Evolutionary conservation across 2,888 invertebrate genomes (phyloP).

Genomic region (Drosophila antonietae): DNA sequence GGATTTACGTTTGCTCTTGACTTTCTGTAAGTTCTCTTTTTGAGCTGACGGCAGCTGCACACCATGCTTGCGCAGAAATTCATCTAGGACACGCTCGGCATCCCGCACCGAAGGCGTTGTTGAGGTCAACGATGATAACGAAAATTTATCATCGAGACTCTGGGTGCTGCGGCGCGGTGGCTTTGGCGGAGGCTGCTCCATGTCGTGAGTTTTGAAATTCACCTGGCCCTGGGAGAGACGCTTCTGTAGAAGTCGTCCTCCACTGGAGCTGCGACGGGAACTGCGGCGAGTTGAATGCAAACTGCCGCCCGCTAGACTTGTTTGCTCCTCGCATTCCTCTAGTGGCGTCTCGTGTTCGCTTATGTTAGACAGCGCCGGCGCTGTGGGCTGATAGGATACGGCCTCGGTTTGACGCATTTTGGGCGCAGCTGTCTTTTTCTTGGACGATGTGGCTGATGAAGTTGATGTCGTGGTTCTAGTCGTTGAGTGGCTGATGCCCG

Average conservation of each 20-base stretch:
- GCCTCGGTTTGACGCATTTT: conserved; percentile 29
- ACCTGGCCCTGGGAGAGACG: conserved; percentile 71
- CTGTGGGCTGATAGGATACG: conserved; percentile 53
- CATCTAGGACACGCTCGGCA: conserved; percentile 80
- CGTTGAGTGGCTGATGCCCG: conserved; percentile 15
- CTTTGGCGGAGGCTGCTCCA: conserved; percentile 77
- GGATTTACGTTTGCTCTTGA: conserved; percentile 65
- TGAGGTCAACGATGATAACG: conserved; percentile 63
- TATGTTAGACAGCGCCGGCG: conserved; percentile 59
- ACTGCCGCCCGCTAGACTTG: conserved; percentile 33
- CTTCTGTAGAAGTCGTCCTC: conserved; percentile 80
- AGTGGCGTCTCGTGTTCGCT: conserved; percentile 64
- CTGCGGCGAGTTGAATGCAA: conserved; percentile 37
- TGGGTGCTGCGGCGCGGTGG: conserved; percentile 81
- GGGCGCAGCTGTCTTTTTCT: background rate
- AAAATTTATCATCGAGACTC: conserved; percentile 64
- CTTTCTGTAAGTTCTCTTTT: conserved; percentile 14
- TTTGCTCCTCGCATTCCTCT: conserved; percentile 46
- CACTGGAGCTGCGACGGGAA: conserved; percentile 65
- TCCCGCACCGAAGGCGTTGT: conserved; percentile 80
- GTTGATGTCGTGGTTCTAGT: background rate
- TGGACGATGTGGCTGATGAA: conserved; percentile 3
- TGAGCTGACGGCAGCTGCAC: conserved; percentile 53
- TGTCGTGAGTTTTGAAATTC: conserved; percentile 71
- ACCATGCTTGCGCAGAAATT: conserved; percentile 75